A percentile compares a stretch with the other conserved stretches of the same genome.
Evolutionary conservation across 2,888 invertebrate species (phyloP).

Genomic region (Lochmaea capreae): DNA sequence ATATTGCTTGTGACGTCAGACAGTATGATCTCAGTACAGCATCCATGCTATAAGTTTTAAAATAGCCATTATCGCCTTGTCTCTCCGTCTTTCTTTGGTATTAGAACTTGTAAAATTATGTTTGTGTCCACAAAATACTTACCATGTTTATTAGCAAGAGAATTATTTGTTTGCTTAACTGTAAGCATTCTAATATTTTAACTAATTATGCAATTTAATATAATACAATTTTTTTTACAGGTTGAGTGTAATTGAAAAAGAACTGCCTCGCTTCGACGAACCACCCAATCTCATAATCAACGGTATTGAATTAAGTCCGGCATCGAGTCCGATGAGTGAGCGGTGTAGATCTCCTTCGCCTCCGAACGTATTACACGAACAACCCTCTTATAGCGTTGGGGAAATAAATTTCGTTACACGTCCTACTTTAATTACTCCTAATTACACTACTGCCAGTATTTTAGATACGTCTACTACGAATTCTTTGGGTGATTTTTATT

Average conservation of each 20-base stretch:
- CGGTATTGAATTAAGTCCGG: slow-evolving; percentile 57
- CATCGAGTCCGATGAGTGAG: slow-evolving; percentile 54
- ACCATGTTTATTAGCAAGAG: no score
- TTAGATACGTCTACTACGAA: slow-evolving; percentile 47
- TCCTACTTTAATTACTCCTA: slow-evolving; percentile 39
- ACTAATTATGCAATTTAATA: neutral
- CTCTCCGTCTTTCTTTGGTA: no score
- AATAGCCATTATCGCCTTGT: no score
- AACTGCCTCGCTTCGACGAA: slow-evolving; percentile 58
- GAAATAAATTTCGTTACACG: slow-evolving; percentile 51
- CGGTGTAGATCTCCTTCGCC: slow-evolving; percentile 62
- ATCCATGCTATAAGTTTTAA: no score
- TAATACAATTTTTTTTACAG: slow-evolving; percentile 47
- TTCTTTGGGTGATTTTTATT: slow-evolving; percentile 51
- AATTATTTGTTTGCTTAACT: no score
- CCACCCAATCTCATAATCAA: slow-evolving; percentile 55
- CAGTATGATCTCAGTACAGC: no score
- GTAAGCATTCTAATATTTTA: no score
- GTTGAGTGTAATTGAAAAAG: slow-evolving; percentile 58
- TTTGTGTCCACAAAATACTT: no score
- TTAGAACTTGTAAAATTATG: no score
- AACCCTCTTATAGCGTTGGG: slow-evolving; percentile 57
- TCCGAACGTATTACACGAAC: slow-evolving; percentile 56
- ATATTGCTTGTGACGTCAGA: no score
- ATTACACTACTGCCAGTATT: slow-evolving; percentile 46